These are phyloP conservation scores for Lathamus discolor DNA, from an alignment of 2,113 vertebrate genomes.

Conservation along the genomic window DNA sequence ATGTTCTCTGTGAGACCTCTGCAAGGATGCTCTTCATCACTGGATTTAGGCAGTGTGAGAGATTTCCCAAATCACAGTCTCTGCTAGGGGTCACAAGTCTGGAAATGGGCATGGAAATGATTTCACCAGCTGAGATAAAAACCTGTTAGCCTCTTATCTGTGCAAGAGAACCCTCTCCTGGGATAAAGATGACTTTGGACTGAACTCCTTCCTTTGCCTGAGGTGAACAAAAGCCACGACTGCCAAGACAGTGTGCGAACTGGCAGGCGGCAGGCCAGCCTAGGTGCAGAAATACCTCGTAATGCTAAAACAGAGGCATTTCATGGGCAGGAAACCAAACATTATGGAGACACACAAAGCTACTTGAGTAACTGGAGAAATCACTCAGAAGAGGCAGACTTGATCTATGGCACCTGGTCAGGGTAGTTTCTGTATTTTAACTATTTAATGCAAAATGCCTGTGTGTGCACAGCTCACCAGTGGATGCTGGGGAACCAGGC, in stretches of 20 bases:
- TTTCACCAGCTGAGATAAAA: neutral
- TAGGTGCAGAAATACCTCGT: neutral
- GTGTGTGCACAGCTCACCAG: neutral
- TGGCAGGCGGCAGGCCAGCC: neutral
- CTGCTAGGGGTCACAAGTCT: neutral
- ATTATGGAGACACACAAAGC: neutral
- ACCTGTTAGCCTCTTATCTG: neutral
- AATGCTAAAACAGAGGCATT: neutral
- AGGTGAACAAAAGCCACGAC: neutral
- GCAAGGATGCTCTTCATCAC: neutral
- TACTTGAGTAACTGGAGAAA: neutral
- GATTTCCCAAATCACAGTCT: neutral
- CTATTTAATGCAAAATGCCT: neutral
- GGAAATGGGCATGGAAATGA: neutral
- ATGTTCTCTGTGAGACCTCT: neutral
- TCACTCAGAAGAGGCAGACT: neutral
- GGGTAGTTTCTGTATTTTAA: neutral
- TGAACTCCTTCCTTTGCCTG: neutral
- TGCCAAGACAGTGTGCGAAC: accelerated
- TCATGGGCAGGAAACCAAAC: neutral
- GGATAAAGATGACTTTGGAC: neutral
- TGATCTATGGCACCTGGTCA: neutral
- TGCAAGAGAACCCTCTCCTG: neutral
- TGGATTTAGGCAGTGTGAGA: neutral
- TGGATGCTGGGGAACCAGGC: neutral